Evolutionary conservation across 2,113 vertebrate genomes (phyloP), one percentile per base, ranked within the genome.

Genomic region (Chionodraco myersi): DNA sequence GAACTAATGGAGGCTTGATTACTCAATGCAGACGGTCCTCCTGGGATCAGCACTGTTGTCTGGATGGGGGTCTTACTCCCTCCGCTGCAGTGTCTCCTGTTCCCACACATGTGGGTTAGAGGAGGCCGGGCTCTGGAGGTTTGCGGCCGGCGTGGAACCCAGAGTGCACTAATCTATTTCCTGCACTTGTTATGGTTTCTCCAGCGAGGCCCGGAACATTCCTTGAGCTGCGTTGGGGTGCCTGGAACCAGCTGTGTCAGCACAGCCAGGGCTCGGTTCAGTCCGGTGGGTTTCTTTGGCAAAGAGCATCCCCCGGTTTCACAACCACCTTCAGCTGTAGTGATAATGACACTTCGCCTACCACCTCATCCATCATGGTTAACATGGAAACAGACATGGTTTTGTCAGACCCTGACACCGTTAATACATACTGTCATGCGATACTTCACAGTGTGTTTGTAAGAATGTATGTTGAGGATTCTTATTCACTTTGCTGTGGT

Each of bases 161-260:
- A 85, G 88, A 94, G 94, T 94, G 90, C 95, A 93, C 95, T 96
- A 95, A 96, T 95, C 95, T 95, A 95, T 96, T 97, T 97, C 96
- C 96, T 97, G 96, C 94, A 93, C 95, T 96, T 97, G 96, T 97
- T 97, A 94, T 96, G 95, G 94, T 97, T 98, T 96, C 96, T 96
- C 88, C 92, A 89, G 89, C 89, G 90, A 93, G 95, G 94, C 92
- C 90, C 88, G 92, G 95, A 95, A 95, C 94, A 79, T 9, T 91
- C 95, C 67, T 72, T 91, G 77, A 90, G 79, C 87, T 3, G 73
- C 49, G 89, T 77, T 65, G 84, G 92, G 87, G 85, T 62, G 91
- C 93, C 30, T 86, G 5, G 1, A 71, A 76, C 90, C 95, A 95
- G 95, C 96, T 97, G 95, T 95, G 95, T 98, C 96, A 97, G 96